Evolutionary conservation across 2,113 vertebrate genomes (phyloP).

Genomic region (Lonchura striata): DNA sequence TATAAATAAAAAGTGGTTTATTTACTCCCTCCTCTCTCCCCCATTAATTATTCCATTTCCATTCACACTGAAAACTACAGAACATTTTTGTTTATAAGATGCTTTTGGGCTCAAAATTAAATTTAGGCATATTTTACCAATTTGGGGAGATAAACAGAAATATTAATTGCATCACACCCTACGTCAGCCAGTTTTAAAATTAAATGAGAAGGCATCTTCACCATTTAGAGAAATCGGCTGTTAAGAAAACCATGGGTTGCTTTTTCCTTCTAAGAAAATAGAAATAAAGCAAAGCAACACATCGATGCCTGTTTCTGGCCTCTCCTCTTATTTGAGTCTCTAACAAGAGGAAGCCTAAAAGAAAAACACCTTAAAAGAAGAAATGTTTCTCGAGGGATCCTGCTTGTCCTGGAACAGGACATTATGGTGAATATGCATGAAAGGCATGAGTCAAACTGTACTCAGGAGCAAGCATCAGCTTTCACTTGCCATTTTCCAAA

Average conservation of each 20-base stretch:
- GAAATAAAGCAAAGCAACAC: neutral
- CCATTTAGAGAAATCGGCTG: neutral
- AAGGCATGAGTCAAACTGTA: neutral
- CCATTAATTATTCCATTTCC: neutral
- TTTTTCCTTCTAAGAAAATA: neutral
- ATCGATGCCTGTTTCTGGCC: neutral
- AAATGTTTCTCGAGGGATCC: neutral
- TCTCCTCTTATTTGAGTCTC: neutral
- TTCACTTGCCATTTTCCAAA: neutral
- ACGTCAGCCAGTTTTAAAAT: neutral
- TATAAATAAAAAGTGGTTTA: conserved; percentile 19
- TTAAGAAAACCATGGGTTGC: neutral
- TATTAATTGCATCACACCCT: neutral
- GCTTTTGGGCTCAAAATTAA: neutral
- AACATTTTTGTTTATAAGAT: neutral
- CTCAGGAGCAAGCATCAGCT: neutral
- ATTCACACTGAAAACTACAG: neutral
- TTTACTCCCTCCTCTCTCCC: neutral
- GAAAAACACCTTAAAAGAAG: neutral
- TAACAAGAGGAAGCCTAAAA: neutral
- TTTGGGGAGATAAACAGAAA: neutral
- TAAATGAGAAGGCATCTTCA: neutral
- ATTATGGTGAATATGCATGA: neutral
- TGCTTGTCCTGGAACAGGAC: neutral
- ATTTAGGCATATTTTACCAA: neutral